Base-by-base conservation (phyloP, 2,113 vertebrate genomes). In the Toxotes jaculatrix region DNA sequence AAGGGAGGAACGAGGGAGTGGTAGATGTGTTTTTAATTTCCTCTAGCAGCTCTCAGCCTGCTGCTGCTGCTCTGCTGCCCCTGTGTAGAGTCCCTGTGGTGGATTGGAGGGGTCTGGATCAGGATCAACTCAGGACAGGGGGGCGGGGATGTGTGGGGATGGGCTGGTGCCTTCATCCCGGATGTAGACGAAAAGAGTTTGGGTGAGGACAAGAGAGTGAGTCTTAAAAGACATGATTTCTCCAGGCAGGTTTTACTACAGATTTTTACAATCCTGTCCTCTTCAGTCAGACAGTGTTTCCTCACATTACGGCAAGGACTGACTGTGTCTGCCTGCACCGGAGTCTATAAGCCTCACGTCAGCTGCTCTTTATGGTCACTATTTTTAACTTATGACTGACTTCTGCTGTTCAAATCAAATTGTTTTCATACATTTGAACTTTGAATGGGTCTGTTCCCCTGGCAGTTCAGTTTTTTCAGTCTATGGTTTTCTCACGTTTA, bases 1-100 rank as follows among this genome's bases (percentile, higher is more conserved):
- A 71, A 79, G 72, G 80, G 73, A 82, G 84, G 78, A 76, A 81
- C 60, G 21, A 69, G 80, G 87, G 87, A 85, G 87, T 83, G 79
- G 87, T 87, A 49, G 87, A 90, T 87, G 87, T 90, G 89, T 92
- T 92, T 91, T 90, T 90, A 90, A 90, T 91, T 90, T 89, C 82
- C 87, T 87, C 74, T 17, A 31, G 76, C 63, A 66, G 82, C 75
- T 78, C 64, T 73, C 4, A 64, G 77, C 70, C 66, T 43, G 69
- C 49, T 80, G 43, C 63, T 80, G 74, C 78, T 72, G 49, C 45
- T 67, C 60, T 38, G 51, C 82, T 78, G 77, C 51, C 49, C 65
- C 67, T 59, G 57, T 76, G 23, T 56, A 9, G 38, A 79, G 47
- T 78, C 43, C 61, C 63, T 80, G 85, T 74, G 65, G 65, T 79